A percentile compares a stretch with the other conserved stretches of the same genome.
Evolutionary conservation across 2,888 invertebrate species (phyloP).

Genomic region (Deilephila elpenor): DNA sequence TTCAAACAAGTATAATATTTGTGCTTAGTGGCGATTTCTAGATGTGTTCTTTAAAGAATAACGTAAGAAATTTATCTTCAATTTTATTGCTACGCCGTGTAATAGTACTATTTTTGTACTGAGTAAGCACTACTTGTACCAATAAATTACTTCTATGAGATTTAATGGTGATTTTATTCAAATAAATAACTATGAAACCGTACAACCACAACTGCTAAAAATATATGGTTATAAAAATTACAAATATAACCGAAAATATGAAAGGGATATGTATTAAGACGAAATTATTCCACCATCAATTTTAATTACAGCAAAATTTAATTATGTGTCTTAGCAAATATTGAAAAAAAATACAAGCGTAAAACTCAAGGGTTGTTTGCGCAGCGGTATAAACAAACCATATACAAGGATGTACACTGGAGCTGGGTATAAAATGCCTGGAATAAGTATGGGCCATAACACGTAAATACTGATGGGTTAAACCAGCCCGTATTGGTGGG

Average conservation of each 20-base stretch:
- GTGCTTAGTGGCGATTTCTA: too few species aligned
- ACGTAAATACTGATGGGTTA: constrained; percentile 22
- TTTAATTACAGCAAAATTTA: not conserved
- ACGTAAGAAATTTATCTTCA: too few species aligned
- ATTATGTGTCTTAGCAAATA: not conserved
- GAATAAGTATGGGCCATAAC: constrained; percentile 18
- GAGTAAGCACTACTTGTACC: not conserved
- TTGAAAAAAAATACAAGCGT: not conserved
- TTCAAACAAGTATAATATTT: too few species aligned
- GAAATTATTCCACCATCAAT: not conserved
- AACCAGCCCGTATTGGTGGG: not conserved
- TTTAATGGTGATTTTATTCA: too few species aligned
- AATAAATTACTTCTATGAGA: too few species aligned
- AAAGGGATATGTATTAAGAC: not conserved
- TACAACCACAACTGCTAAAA: too few species aligned
- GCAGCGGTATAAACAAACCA: constrained; percentile 8
- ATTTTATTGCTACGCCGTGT: too few species aligned
- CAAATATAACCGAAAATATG: too few species aligned
- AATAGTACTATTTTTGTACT: too few species aligned
- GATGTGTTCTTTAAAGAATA: too few species aligned
- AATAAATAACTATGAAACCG: too few species aligned
- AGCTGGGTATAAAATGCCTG: constrained; percentile 15
- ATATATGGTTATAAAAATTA: too few species aligned
- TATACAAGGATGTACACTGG: constrained; percentile 8
- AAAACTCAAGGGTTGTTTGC: not conserved